These are phyloP conservation scores for Caenorhabditis imperialis DNA, from an alignment of 2,888 invertebrate species.

Conservation along the genomic window DNA sequence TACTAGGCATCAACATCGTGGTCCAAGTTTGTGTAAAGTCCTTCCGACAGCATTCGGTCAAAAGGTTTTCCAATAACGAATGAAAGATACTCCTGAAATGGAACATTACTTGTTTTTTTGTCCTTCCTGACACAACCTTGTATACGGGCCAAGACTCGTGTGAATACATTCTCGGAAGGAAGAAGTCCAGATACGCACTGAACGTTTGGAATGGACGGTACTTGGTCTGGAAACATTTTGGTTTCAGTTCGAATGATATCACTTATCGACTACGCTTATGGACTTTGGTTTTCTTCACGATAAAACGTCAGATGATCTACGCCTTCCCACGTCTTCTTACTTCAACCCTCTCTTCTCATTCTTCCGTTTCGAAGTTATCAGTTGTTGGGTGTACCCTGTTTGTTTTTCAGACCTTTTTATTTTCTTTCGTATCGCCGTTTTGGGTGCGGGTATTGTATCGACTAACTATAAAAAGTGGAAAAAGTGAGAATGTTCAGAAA, in stretches of 20 bases:
- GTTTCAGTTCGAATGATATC: not conserved
- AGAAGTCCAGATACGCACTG: slow-evolving; percentile 51
- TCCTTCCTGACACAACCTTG: slow-evolving; percentile 6
- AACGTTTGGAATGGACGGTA: slow-evolving; percentile 54
- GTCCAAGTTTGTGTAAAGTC: slow-evolving; percentile 22
- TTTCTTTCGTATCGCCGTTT: slow-evolving; percentile 7
- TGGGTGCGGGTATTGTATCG: slow-evolving; percentile 2
- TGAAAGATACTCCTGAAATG: slow-evolving; percentile 48
- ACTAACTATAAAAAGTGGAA: no score
- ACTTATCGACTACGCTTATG: not conserved
- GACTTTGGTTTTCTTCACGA: not conserved
- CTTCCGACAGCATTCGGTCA: slow-evolving; percentile 30
- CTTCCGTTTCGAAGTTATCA: slow-evolving; percentile 4
- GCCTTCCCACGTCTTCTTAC: slow-evolving; percentile 10
- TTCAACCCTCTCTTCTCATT: slow-evolving; percentile 6
- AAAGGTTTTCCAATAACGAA: slow-evolving; percentile 37
- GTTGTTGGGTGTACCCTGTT: slow-evolving; percentile 29
- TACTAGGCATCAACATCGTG: slow-evolving; percentile 30
- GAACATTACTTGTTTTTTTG: no score
- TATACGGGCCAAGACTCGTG: slow-evolving; percentile 18
- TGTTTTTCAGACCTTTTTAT: slow-evolving; percentile 13
- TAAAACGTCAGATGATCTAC: slow-evolving; percentile 37
- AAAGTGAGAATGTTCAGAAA: not conserved
- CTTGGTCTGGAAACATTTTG: slow-evolving; percentile 40
- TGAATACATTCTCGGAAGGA: slow-evolving; percentile 39